Base-by-base conservation (phyloP, 2,113 vertebrate genomes). In the Mohoua ochrocephala region DNA sequence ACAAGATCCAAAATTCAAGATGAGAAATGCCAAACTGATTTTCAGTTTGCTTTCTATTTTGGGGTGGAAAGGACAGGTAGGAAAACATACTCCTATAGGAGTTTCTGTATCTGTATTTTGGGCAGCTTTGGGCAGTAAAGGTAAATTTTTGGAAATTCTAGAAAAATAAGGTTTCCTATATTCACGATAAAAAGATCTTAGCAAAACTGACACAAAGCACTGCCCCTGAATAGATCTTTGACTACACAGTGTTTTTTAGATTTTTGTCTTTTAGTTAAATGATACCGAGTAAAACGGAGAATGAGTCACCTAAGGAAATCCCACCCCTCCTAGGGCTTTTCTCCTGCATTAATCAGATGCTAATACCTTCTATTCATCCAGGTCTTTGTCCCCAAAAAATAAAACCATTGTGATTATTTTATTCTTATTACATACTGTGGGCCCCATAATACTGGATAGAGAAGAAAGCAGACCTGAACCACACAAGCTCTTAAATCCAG, bases 231-330 rank as follows among this genome's bases (percentile, higher is more conserved):
- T 17, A 89, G 47, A 94, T 28, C 42, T n/a, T 87, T 50, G 21
- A 35, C 81, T 78, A 47, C 35, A 42, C 27, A 31, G 35, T 12
- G 17, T 10, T 81, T 77, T 70, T 37, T 10, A 24, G 14, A 8
- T 52, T 74, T 76, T 84, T 91, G 42, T 74, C 39, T 59, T 82
- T 63, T 67, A 21, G 37, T 63, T 65, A 81, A 81, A 56, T 70
- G 33, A 39, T 52, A 74, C 9, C 0, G 0, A 53, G 10, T 42
- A n/a, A 57, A 89, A 93, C 4, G 1, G 8, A 68, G 30, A 77
- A 77, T 57, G 69, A 87, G 31, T 83, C 74, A 88, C 28, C 15
- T 33, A 47, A 81, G 73, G 42, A 91, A 94, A 84, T 19, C 7
- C 56, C 37, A 83, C 21, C n/a, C 15, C 23, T 81, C 42, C 73